Evolutionary conservation across 1,140 invertebrate species (phyloP), one percentile per base, ranked within the genome.

Genomic region (Cotesia glomerata): DNA sequence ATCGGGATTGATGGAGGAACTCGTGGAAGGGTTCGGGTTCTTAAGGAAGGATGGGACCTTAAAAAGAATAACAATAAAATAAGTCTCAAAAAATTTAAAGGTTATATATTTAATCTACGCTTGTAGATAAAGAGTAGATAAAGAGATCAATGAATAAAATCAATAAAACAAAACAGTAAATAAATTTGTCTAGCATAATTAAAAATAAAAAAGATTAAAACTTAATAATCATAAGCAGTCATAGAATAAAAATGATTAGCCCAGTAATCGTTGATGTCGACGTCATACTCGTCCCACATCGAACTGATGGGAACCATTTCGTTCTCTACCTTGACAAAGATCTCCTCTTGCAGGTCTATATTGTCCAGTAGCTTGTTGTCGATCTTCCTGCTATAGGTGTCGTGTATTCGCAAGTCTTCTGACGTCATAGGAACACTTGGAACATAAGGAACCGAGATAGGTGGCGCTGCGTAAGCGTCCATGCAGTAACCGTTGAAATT

Each of bases 331-430:
- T 81, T 76, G 4, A 82, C 75, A 9, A 77, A 70, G 32, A 74
- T 77, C 5, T 75, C 76, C 13, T 80, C 75, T 56, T 77, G 77
- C 1, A 74, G 76, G 54, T 69, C 75, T 36, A 26, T 26, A 26
- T 26, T 26, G 26, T 78, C 76, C 16, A 79, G 70, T 54, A 79
- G 11, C 72, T n/a, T 73, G 78, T 7, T 74, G n/a, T 18, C n/a
- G 13, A 14, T 76, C 11, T 76, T 78, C 39, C 78, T 68, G 56
- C 77, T 81, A 65, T 81, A 82, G 16, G 26, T 54, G 13, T 5
- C 80, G 82, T 11, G 83, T 72, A 34, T 81, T 78, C 81, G 80
- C 39, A 79, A 81, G 13, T 76, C 34, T 14, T 4, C 18, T 35
- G 49, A 16, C 62, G 26, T 26, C 26, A 26, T 26, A 26, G 26